Conservation (phyloP, 2,888 invertebrate species). For the Choreutis nemorana region DNA sequence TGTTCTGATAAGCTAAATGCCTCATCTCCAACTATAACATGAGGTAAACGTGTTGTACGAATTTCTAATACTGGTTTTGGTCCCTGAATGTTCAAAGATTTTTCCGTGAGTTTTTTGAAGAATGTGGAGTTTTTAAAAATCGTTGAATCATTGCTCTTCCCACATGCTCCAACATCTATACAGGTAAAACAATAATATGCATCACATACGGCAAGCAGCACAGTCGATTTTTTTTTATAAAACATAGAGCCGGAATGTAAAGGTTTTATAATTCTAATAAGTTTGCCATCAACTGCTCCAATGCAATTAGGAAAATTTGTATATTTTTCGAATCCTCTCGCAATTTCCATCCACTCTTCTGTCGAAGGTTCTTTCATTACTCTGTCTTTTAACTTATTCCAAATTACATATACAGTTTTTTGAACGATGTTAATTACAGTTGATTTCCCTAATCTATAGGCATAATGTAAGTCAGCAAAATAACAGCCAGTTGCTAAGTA, state of each 20-base stretch:
- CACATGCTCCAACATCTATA: conserved; percentile 8
- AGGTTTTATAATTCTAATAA: conserved; percentile 1
- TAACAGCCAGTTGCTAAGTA: conserved; percentile 3
- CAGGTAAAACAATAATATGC: conserved; percentile 7
- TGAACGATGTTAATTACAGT: conserved; percentile 3
- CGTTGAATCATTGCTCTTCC: conserved; percentile 5
- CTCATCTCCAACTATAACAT: too few relatives aligned
- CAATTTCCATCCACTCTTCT: conserved; percentile 6
- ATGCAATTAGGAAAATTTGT: conserved; percentile 7
- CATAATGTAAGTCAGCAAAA: conserved; percentile 5
- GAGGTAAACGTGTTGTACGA: conserved; percentile 4
- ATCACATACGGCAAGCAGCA: conserved; percentile 6
- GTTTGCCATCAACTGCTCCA: conserved; percentile 4
- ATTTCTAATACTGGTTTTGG: conserved; percentile 8
- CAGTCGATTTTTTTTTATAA: conserved; percentile 1
- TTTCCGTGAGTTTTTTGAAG: too few relatives aligned
- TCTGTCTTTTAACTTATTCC: conserved; percentile 3
- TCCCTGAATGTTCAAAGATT: conserved; percentile 8
- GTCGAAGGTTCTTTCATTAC: conserved; percentile 1
- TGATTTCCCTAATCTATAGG: conserved; percentile 4
- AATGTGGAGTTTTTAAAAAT: conserved; percentile 6
- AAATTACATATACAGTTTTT: conserved; percentile 3
- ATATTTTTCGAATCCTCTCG: conserved; percentile 7
- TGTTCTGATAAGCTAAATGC: conserved; percentile 8
- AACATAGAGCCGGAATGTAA: not conserved